Evolutionary conservation across 2,797 vertebrate genomes (phyloP).

Genomic region (Coracias cyanogaster): DNA sequence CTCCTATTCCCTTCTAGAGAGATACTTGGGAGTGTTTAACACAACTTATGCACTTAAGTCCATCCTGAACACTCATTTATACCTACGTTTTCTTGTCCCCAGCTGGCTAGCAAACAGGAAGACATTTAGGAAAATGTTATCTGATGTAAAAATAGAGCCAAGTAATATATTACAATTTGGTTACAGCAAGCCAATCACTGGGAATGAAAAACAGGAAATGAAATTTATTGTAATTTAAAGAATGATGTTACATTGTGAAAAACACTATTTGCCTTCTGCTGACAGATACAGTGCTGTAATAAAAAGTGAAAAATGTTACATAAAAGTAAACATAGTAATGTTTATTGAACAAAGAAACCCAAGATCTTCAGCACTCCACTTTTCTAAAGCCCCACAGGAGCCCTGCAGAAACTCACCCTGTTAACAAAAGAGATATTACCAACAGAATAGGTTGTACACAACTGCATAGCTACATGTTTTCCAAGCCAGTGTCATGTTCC

Average conservation of each 20-base stretch:
- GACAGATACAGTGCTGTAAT: background rate
- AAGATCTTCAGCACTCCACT: constrained; percentile 10
- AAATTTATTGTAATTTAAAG: background rate
- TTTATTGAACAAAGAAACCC: constrained; percentile 6
- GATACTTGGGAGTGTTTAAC: background rate
- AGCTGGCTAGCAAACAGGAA: background rate
- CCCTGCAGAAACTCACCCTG: background rate
- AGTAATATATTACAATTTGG: background rate
- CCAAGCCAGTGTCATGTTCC: rapidly evolving
- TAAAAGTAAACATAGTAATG: background rate
- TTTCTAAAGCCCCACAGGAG: background rate
- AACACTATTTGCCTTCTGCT: background rate
- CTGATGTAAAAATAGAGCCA: background rate
- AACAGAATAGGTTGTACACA: background rate
- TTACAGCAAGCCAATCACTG: background rate
- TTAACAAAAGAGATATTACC: background rate
- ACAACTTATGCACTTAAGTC: background rate
- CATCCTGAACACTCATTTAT: background rate
- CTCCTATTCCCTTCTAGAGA: background rate
- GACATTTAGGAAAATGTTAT: background rate
- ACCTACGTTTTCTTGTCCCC: background rate
- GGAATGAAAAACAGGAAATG: background rate
- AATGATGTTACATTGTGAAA: background rate
- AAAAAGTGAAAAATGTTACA: background rate
- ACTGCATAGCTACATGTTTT: background rate